phyloP scores from a whole-genome alignment of 2,888 invertebrate genomes.

The Suillia variegata region DNA sequence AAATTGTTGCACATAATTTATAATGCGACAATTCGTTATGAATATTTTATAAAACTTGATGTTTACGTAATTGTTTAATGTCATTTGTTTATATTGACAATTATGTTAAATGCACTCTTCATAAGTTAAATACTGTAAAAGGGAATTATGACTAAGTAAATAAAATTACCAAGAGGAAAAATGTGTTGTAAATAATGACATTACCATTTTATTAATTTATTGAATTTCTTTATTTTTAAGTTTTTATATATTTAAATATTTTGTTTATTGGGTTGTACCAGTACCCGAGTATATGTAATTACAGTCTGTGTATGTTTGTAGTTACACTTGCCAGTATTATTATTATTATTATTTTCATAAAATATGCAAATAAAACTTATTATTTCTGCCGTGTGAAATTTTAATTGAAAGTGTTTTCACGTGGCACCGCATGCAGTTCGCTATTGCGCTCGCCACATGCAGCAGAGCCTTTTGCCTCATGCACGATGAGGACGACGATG shows the following conservation, averaged over 20 bases:
- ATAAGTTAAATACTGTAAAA: too few species aligned
- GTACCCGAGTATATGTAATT: too few species aligned
- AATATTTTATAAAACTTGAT: too few species aligned
- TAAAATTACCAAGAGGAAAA: not conserved
- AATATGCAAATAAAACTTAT: conserved; percentile 53
- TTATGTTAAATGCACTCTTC: too few species aligned
- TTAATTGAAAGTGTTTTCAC: conserved; percentile 47
- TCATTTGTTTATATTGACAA: too few species aligned
- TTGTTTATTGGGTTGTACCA: too few species aligned
- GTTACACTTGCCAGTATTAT: not conserved
- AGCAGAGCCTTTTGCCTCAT: not conserved
- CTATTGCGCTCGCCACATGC: not conserved
- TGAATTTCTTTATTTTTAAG: not conserved
- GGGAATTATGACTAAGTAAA: not conserved
- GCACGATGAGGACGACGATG: not conserved
- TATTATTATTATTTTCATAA: conserved; percentile 24
- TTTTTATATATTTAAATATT: too few species aligned
- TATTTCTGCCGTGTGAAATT: conserved; percentile 49
- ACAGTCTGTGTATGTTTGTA: not conserved
- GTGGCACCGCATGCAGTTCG: conserved; percentile 6
- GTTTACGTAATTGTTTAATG: too few species aligned
- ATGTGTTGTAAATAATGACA: not conserved
- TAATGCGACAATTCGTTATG: too few species aligned
- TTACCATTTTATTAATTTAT: not conserved
- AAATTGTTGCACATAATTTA: too few species aligned